These are phyloP conservation scores for Eufriesea mexicana DNA, from an alignment of 1,140 invertebrate genomes.

Conservation along the genomic window DNA sequence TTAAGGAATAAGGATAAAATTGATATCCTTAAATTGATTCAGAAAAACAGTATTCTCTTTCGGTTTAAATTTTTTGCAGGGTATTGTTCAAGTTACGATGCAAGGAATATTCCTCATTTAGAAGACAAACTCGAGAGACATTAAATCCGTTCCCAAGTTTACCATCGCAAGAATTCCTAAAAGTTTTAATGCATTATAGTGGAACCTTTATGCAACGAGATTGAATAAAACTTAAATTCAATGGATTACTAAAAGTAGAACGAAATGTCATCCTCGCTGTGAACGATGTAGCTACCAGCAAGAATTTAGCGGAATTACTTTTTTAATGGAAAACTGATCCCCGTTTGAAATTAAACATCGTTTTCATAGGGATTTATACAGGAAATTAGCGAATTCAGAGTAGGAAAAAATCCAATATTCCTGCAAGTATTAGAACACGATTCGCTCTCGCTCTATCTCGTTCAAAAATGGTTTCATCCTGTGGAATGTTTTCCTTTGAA, in stretches of 20 bases:
- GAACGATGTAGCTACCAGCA: neutral
- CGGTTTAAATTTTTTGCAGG: no score
- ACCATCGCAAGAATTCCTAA: neutral
- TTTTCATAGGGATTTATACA: neutral
- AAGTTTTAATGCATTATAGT: neutral
- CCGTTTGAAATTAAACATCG: neutral
- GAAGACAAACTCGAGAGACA: no score
- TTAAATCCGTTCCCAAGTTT: no score
- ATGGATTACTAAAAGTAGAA: no score
- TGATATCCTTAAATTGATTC: no score
- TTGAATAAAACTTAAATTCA: no score
- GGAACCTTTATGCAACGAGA: neutral
- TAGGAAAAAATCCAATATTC: neutral
- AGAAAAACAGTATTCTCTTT: no score
- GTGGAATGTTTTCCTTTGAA: neutral
- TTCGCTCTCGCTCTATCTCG: constrained; percentile 4
- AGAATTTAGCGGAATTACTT: neutral
- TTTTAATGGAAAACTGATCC: neutral
- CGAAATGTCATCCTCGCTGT: neutral
- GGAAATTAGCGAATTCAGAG: neutral
- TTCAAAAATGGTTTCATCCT: no score
- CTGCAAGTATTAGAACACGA: neutral
- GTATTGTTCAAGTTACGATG: no score
- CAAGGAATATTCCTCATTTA: no score
- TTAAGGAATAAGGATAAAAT: no score